These are phyloP conservation scores for Ormyrus rosae DNA, from an alignment of 2,888 invertebrate genomes.

Conservation along the genomic window DNA sequence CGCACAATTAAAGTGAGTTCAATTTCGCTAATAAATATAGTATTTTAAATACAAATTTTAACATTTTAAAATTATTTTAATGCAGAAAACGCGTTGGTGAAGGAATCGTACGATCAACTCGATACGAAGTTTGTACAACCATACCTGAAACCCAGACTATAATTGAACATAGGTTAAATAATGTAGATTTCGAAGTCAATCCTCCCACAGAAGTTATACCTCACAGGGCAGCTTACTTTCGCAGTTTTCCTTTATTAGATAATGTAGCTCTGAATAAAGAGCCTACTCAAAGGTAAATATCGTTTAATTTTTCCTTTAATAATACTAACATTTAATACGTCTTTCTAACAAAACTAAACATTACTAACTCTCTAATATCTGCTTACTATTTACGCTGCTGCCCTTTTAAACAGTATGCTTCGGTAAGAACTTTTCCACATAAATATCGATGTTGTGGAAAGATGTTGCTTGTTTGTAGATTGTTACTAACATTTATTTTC, in stretches of 20 bases:
- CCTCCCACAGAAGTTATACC: slow-evolving; percentile 88
- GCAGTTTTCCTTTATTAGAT: slow-evolving; percentile 92
- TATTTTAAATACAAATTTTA: slow-evolving; percentile 9
- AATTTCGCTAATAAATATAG: neutral
- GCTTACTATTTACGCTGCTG: slow-evolving; percentile 51
- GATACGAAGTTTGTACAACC: slow-evolving; percentile 84
- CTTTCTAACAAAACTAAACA: slow-evolving; percentile 15
- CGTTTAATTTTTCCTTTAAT: neutral
- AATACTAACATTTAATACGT: slow-evolving; percentile 27
- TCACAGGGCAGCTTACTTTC: slow-evolving; percentile 84
- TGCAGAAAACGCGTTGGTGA: slow-evolving; percentile 83
- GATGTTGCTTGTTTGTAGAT: neutral
- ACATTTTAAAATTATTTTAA: slow-evolving; percentile 10
- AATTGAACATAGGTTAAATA: slow-evolving; percentile 81
- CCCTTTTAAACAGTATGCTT: slow-evolving; percentile 66
- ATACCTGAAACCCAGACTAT: slow-evolving; percentile 81
- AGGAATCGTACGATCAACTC: slow-evolving; percentile 83
- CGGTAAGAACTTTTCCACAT: slow-evolving; percentile 69
- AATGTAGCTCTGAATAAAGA: slow-evolving; percentile 85
- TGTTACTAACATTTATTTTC: slow-evolving; percentile 23
- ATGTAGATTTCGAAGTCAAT: slow-evolving; percentile 89
- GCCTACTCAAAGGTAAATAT: slow-evolving; percentile 80
- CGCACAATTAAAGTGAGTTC: slow-evolving; percentile 82
- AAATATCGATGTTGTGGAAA: slow-evolving; percentile 50
- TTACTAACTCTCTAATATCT: slow-evolving; percentile 15